These are phyloP conservation scores for Artibeus lituratus DNA, from an alignment of 2,797 vertebrate species.

Conservation along the genomic window DNA sequence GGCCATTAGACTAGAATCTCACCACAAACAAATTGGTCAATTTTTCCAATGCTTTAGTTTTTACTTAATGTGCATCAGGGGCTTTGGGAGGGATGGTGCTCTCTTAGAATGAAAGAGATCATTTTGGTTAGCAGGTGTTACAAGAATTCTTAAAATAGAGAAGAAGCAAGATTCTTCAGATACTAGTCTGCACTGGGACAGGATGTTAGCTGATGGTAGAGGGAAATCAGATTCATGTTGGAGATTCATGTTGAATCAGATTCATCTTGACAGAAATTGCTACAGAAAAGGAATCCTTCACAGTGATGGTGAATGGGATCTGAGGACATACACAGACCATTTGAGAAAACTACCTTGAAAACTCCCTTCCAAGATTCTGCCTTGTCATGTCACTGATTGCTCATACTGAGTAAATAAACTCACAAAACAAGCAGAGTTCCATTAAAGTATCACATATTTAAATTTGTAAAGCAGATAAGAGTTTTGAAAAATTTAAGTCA, in stretches of 20 bases:
- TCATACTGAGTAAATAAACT: not conserved
- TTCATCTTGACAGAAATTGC: not conserved
- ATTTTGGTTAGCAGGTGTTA: not conserved
- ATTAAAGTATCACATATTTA: not conserved
- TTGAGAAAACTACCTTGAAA: not conserved
- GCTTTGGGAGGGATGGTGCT: not conserved
- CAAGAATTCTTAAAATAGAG: not conserved
- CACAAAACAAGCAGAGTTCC: not conserved
- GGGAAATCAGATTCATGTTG: not conserved
- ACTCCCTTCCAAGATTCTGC: not conserved
- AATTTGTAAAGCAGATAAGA: slow-evolving; percentile 13
- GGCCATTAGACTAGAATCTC: not conserved
- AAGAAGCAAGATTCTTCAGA: not conserved
- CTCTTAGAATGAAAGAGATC: not conserved
- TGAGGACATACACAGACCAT: not conserved
- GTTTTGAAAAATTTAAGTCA: slow-evolving; percentile 3
- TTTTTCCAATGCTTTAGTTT: slow-evolving; percentile 38
- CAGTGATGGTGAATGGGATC: not conserved
- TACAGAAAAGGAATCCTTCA: not conserved
- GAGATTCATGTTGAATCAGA: not conserved
- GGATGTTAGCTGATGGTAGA: not conserved
- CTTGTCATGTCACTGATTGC: not conserved
- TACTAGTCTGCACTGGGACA: not conserved
- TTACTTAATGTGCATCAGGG: not conserved
- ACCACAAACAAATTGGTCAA: not conserved